Evolutionary conservation across 2,113 vertebrate genomes (phyloP).

Genomic region (Toxostoma redivivum): DNA sequence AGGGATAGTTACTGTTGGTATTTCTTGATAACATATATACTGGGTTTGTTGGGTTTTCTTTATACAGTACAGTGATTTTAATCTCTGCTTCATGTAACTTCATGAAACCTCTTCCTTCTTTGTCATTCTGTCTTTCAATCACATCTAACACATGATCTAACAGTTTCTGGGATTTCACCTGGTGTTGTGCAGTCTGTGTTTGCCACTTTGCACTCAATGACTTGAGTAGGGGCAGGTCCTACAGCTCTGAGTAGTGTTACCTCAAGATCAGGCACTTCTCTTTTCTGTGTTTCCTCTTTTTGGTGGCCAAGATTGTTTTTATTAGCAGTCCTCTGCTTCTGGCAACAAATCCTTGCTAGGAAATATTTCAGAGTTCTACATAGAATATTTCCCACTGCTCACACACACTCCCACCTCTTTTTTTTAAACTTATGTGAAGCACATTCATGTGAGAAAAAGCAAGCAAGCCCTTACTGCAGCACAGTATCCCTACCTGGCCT

Average conservation of each 20-base stretch:
- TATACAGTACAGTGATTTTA: neutral
- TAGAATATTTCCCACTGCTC: neutral
- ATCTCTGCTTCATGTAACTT: neutral
- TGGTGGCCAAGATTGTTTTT: neutral
- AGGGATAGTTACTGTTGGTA: neutral
- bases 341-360: neutral
- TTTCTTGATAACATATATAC: neutral
- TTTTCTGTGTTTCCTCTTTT: neutral
- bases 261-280: neutral
- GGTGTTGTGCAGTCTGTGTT: neutral
- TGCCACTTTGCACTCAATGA: neutral
- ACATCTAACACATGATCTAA: neutral
- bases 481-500: neutral
- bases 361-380: neutral
- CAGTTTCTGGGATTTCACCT: neutral
- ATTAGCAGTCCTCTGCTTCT: neutral
- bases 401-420: neutral
- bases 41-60: neutral
- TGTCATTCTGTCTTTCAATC: neutral
- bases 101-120: neutral
- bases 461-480: rapidly evolving
- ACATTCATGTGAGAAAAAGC: neutral
- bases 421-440: neutral
- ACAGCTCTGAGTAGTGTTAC: rapidly evolving
- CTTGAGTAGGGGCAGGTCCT: neutral